Evolutionary conservation across 1,140 invertebrate genomes (phyloP).

Genomic region (Arion vulgaris): DNA sequence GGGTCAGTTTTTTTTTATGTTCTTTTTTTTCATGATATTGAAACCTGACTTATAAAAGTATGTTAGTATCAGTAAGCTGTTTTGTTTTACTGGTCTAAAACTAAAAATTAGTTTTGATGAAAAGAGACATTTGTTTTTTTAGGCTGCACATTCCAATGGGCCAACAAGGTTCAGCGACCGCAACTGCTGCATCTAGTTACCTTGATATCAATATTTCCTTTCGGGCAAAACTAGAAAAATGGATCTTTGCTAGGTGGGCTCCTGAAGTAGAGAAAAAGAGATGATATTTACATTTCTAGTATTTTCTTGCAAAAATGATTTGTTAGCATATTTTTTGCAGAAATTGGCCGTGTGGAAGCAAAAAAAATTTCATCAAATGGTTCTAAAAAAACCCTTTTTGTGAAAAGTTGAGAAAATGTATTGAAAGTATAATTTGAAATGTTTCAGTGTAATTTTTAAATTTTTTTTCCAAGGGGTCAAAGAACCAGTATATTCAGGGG

Average conservation of each 20-base stretch:
- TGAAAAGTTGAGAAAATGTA: background rate
- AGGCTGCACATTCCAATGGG: constrained; percentile 62
- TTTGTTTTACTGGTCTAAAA: no score
- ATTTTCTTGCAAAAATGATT: no score
- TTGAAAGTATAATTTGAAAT: background rate
- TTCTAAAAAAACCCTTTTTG: background rate
- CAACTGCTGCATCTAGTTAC: constrained; percentile 52
- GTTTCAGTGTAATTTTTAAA: background rate
- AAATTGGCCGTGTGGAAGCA: no score
- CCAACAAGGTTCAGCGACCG: constrained; percentile 43
- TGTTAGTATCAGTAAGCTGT: no score
- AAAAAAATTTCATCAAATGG: no score
- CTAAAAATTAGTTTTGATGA: background rate
- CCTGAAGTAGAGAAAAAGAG: constrained; percentile 34
- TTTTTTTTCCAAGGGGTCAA: constrained; percentile 47
- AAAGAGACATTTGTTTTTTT: constrained; percentile 32
- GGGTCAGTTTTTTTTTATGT: no score
- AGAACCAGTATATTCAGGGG: constrained; percentile 67
- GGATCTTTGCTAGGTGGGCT: constrained; percentile 55
- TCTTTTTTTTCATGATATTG: no score
- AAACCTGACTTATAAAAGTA: no score
- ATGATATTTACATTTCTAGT: no score
- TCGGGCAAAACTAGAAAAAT: constrained; percentile 52
- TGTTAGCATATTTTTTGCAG: no score
- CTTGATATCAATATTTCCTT: constrained; percentile 47